Conservation (phyloP, 1,140 invertebrate species). For the Galleria mellonella region DNA sequence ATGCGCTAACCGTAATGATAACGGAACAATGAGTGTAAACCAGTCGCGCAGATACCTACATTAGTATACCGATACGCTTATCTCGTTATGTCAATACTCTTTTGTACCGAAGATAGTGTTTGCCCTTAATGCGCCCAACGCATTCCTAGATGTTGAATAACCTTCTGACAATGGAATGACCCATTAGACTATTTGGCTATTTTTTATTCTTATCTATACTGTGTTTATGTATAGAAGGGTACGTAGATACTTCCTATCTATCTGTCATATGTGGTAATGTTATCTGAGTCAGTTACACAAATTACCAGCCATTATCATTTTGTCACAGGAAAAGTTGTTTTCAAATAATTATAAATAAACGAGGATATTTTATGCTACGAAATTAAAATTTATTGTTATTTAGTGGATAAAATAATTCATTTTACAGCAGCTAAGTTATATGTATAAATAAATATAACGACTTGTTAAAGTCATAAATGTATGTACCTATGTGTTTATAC, state of each 20-base stretch:
- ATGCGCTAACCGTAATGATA: slow-evolving; percentile 63
- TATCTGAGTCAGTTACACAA: slow-evolving; percentile 22
- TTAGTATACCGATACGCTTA: slow-evolving; percentile 63
- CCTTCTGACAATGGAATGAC: slow-evolving; percentile 43
- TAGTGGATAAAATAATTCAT: too few relatives aligned
- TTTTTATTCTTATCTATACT: slow-evolving; percentile 26
- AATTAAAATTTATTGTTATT: too few relatives aligned
- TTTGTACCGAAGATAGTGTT: slow-evolving; percentile 67
- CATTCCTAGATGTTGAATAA: slow-evolving; percentile 59
- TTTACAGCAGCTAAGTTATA: too few relatives aligned
- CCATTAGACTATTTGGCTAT: slow-evolving; percentile 47
- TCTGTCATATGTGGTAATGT: slow-evolving; percentile 14
- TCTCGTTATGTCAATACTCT: slow-evolving; percentile 66
- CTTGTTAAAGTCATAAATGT: too few relatives aligned
- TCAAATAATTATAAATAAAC: neutral
- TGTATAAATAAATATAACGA: too few relatives aligned
- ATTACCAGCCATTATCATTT: slow-evolving; percentile 3
- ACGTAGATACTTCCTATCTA: slow-evolving; percentile 6
- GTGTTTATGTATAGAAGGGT: neutral
- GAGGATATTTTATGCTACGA: too few relatives aligned
- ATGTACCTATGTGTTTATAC: too few relatives aligned
- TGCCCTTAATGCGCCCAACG: slow-evolving; percentile 58
- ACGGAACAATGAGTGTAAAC: slow-evolving; percentile 64
- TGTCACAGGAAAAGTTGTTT: slow-evolving; percentile 3
- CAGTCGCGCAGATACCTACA: slow-evolving; percentile 46